Evolutionary conservation across 92 coral and sea anemone genomes (phyloP).

Genomic region (Ricordea florida): DNA sequence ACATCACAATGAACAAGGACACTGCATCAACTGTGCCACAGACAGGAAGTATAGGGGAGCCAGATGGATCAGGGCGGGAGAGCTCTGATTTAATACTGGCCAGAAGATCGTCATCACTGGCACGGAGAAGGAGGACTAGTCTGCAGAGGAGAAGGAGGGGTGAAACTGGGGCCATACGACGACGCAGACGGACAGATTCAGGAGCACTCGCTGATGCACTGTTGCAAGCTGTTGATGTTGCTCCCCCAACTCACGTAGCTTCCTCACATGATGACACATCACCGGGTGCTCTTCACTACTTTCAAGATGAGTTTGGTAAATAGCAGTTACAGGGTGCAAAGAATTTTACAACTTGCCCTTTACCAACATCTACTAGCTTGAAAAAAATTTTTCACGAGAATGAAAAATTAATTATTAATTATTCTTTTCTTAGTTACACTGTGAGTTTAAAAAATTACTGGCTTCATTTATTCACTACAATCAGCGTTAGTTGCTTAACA

Average conservation of each 20-base stretch:
- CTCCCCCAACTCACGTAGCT: conserved; percentile 80
- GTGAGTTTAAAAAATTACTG: too few species aligned
- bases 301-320: conserved; percentile 92
- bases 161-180: conserved; percentile 48
- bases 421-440: too few species aligned
- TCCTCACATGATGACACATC: conserved; percentile 91
- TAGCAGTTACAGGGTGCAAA: too few species aligned
- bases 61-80: conserved; percentile 79
- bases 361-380: too few species aligned
- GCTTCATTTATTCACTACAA: too few species aligned
- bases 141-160: conserved; percentile 70
- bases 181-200: conserved; percentile 68
- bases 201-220: conserved; percentile 58
- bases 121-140: conserved; percentile 76
- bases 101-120: conserved; percentile 74
- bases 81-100: conserved; percentile 75
- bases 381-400: too few species aligned
- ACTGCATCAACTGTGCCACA: conserved; percentile 90
- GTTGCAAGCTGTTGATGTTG: conserved; percentile 70
- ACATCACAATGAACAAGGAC: conserved; percentile 73
- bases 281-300: conserved; percentile 94
- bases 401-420: too few species aligned
- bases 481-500: too few species aligned
- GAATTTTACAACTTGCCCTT: too few species aligned
- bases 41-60: conserved; percentile 89